A percentile compares a stretch with the other conserved stretches of the same genome.
Conservation (phyloP, 2,888 invertebrate genomes). For the Escarpia spicata region DNA sequence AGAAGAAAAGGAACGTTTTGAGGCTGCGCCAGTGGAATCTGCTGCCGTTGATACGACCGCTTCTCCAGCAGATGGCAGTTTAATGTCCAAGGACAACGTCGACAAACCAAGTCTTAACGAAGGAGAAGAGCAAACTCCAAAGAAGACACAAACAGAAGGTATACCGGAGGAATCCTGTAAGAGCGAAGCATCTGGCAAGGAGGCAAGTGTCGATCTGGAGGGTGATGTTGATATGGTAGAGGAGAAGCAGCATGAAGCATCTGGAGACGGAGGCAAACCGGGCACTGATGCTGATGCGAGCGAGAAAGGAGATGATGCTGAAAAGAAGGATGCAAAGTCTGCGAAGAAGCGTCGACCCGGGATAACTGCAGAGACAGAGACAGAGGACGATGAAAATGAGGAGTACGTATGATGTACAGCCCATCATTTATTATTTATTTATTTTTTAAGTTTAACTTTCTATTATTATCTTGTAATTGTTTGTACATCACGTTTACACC, state of each 20-base stretch:
- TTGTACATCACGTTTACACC: too few relatives aligned
- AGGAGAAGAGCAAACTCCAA: neutral
- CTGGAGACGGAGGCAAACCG: neutral
- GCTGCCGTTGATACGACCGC: neutral
- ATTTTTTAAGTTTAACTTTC: too few relatives aligned
- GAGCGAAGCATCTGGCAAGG: neutral
- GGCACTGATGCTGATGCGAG: neutral
- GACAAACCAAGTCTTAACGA: neutral
- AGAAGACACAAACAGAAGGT: neutral
- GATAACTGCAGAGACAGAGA: neutral
- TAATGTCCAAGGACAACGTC: neutral
- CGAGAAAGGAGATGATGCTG: neutral
- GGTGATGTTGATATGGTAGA: conserved; percentile 1
- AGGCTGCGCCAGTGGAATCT: neutral
- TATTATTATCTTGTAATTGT: too few relatives aligned
- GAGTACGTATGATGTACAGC: neutral
- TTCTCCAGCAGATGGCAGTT: neutral
- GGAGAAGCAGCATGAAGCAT: neutral
- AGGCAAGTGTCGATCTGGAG: neutral
- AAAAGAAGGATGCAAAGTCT: neutral
- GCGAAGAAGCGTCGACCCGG: neutral
- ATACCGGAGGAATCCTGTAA: neutral
- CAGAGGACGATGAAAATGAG: neutral
- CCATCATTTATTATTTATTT: too few relatives aligned
- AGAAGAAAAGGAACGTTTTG: neutral